Conservation (phyloP, 2,888 invertebrate genomes). For the Dolomedes plantarius region DNA sequence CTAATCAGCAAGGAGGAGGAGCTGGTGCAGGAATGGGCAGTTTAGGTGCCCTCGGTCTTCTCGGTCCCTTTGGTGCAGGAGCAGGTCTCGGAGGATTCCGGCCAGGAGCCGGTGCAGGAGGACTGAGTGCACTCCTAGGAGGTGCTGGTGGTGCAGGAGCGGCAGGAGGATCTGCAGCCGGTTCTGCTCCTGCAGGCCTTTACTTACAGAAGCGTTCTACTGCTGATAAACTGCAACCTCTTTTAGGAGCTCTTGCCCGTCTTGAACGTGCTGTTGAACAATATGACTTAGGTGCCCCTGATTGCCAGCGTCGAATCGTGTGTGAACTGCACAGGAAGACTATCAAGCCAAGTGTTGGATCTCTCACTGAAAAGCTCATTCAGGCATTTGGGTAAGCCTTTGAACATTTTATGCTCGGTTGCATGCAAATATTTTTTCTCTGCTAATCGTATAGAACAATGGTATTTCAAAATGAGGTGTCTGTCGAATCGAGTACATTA, state of each 20-base stretch:
- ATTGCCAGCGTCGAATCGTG: conserved; percentile 59
- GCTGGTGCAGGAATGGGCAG: conserved; percentile 46
- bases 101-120: conserved; percentile 42
- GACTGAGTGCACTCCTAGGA: conserved; percentile 29
- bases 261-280: conserved; percentile 55
- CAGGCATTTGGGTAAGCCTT: conserved; percentile 71
- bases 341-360: conserved; percentile 62
- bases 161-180: conserved; percentile 4
- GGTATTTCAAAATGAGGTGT: too few relatives aligned
- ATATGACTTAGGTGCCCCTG: conserved; percentile 64
- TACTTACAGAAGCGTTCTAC: conserved; percentile 54
- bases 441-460: too few relatives aligned
- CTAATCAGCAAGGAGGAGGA: conserved; percentile 41
- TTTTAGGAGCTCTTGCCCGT: conserved; percentile 52
- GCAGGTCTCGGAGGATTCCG: conserved; percentile 35
- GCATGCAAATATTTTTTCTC: too few relatives aligned
- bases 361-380: conserved; percentile 69
- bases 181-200: conserved; percentile 23
- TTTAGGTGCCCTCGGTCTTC: conserved; percentile 29
- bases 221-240: conserved; percentile 33
- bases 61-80: conserved; percentile 35
- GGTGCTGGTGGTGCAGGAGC: conserved; percentile 32
- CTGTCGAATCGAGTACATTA: too few relatives aligned
- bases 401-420: too few relatives aligned
- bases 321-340: conserved; percentile 60